These are phyloP conservation scores for Podarcis siculus DNA, from an alignment of 2,797 vertebrate species.

Conservation along the genomic window DNA sequence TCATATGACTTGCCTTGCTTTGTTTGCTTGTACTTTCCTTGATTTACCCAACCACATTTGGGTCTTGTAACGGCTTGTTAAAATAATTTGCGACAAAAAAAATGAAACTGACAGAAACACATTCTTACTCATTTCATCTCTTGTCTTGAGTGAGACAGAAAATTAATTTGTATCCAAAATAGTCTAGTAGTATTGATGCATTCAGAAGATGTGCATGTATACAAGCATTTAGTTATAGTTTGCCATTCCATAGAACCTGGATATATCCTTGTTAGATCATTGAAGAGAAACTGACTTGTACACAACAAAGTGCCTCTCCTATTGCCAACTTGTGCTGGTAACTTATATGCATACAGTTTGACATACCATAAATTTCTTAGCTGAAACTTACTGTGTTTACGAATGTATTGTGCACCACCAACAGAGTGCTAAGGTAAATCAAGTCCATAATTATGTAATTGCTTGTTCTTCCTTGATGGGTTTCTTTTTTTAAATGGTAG, in stretches of 20 bases:
- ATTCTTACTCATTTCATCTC: slow-evolving; percentile 2
- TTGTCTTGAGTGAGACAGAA: not conserved
- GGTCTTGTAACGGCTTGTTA: slow-evolving; percentile 61
- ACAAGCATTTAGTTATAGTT: not conserved
- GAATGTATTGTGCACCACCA: not conserved
- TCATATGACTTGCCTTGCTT: slow-evolving; percentile 38
- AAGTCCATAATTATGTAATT: not conserved
- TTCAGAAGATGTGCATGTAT: not conserved
- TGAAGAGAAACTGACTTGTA: not conserved
- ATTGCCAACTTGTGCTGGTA: not conserved
- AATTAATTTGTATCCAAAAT: not conserved
- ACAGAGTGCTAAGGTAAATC: not conserved
- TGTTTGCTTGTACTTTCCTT: slow-evolving; percentile 47
- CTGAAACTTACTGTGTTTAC: not conserved
- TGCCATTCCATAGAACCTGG: not conserved
- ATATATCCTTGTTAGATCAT: not conserved
- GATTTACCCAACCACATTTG: slow-evolving; percentile 50
- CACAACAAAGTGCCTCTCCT: not conserved
- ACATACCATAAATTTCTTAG: not conserved
- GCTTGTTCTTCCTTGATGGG: too few species aligned
- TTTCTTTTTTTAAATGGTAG: not conserved
- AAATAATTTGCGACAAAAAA: slow-evolving; percentile 46
- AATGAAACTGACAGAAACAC: slow-evolving; percentile 43
- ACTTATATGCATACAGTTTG: not conserved
- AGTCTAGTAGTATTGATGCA: not conserved